These are phyloP conservation scores for Rhizoglyphus robini DNA, from an alignment of 1,140 invertebrate species.

Conservation along the genomic window DNA sequence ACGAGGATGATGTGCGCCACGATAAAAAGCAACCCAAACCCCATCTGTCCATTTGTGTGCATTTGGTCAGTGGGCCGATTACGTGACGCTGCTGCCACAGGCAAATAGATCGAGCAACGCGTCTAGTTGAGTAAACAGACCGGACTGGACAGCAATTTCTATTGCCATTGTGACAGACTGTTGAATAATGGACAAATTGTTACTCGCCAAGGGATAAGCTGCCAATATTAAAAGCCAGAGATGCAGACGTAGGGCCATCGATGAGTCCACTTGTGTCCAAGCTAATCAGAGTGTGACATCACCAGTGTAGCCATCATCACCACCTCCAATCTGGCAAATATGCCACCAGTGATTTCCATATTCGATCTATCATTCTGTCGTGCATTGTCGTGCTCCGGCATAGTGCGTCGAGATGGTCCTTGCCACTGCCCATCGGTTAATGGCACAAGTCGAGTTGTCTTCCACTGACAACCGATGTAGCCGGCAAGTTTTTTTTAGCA, in stretches of 20 bases:
- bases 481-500: too few species aligned
- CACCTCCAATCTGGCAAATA: constrained; percentile 1
- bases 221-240: too few species aligned
- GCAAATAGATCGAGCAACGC: not conserved
- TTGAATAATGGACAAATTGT: constrained; percentile 15
- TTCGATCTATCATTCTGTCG: constrained; percentile 7
- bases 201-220: not conserved
- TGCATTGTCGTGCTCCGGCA: not conserved
- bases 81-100: not conserved
- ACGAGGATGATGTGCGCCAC: not conserved
- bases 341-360: not conserved
- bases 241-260: too few species aligned
- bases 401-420: too few species aligned
- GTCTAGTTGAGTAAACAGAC: not conserved
- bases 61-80: not conserved
- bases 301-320: too few species aligned
- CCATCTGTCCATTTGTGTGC: constrained; percentile 10
- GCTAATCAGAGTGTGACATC: too few species aligned
- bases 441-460: too few species aligned
- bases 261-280: too few species aligned
- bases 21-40: not conserved
- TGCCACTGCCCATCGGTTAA: too few species aligned
- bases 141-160: not conserved
- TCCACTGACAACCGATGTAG: too few species aligned
- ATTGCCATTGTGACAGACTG: not conserved